Percentiles rank a stretch among this genome's conserved stretches.
Evolutionary conservation across 2,113 vertebrate genomes (phyloP).

Genomic region (Pedetes capensis): DNA sequence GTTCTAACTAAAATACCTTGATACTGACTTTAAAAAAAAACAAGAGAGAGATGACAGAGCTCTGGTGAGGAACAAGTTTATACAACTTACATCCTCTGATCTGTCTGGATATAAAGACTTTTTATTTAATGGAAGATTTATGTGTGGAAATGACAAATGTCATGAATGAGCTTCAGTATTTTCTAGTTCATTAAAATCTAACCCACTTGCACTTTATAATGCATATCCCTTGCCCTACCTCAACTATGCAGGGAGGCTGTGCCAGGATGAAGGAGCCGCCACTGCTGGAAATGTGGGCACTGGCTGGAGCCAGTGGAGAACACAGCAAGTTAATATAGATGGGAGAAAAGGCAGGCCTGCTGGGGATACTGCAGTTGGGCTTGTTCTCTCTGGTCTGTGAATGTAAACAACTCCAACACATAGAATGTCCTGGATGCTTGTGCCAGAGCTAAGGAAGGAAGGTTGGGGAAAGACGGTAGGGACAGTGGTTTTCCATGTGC

Average conservation of each 20-base stretch:
- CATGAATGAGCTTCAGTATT: slow-evolving; percentile 75
- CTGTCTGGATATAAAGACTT: slow-evolving; percentile 57
- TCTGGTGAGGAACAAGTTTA: slow-evolving; percentile 74
- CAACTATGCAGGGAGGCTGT: slow-evolving; percentile 64
- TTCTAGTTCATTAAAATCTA: slow-evolving; percentile 76
- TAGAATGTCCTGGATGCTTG: neutral
- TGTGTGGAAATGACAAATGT: slow-evolving; percentile 79
- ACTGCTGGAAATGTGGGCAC: slow-evolving; percentile 20
- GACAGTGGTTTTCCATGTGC: neutral
- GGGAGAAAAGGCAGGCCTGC: slow-evolving; percentile 48
- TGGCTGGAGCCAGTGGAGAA: slow-evolving; percentile 45
- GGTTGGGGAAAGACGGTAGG: accelerated
- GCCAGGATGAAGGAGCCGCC: slow-evolving; percentile 61
- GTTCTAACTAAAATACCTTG: slow-evolving; percentile 77
- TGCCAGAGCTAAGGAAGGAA: neutral
- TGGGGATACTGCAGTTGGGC: neutral
- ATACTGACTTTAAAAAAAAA: slow-evolving; percentile 50
- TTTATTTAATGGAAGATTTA: slow-evolving; percentile 78
- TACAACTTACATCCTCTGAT: slow-evolving; percentile 73
- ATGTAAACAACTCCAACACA: neutral
- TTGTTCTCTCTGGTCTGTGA: neutral
- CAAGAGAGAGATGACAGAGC: slow-evolving; percentile 72
- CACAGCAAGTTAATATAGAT: slow-evolving; percentile 54
- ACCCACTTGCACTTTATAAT: slow-evolving; percentile 69
- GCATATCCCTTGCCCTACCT: slow-evolving; percentile 76